These are phyloP conservation scores for Musca domestica DNA, from an alignment of 1,140 invertebrate species.

Conservation along the genomic window DNA sequence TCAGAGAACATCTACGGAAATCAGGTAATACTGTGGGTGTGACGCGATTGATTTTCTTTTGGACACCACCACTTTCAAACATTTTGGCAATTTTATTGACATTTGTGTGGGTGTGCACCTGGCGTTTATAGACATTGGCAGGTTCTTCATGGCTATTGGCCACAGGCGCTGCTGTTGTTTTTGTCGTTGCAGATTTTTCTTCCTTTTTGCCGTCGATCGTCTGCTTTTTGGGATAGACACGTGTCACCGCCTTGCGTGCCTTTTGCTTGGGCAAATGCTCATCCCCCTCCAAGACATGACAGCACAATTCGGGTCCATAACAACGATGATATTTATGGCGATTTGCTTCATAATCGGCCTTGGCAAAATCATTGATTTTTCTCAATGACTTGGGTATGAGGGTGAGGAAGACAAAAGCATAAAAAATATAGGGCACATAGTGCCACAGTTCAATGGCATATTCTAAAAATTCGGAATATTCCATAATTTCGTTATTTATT, in stretches of 20 bases:
- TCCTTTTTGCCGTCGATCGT: conserved; percentile 3
- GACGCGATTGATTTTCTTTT: conserved; percentile 40
- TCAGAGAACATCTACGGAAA: conserved; percentile 31
- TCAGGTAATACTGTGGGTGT: conserved; percentile 35
- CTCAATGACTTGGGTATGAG: conserved; percentile 44
- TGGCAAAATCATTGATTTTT: conserved; percentile 42
- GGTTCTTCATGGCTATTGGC: background rate
- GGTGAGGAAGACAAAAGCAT: conserved; percentile 41
- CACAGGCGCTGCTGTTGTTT: background rate
- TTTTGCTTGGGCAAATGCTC: conserved; percentile 39
- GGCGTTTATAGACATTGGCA: conserved; percentile 4
- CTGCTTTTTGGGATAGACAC: conserved; percentile 45
- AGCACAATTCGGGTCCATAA: conserved; percentile 46
- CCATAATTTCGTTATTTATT: conserved; percentile 19
- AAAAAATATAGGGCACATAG: conserved; percentile 39
- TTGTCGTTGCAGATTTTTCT: background rate
- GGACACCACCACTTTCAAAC: conserved; percentile 41
- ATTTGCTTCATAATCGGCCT: conserved; percentile 46
- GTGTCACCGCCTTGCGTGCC: conserved; percentile 44
- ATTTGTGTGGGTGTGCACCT: conserved; percentile 37
- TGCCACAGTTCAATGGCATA: conserved; percentile 37
- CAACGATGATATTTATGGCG: conserved; percentile 44
- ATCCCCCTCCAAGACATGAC: conserved; percentile 29
- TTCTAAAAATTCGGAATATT: conserved; percentile 36
- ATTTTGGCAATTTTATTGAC: conserved; percentile 49